phyloP scores from a whole-genome alignment of 2,888 invertebrate genomes.

The Eustalomyia histrio region DNA sequence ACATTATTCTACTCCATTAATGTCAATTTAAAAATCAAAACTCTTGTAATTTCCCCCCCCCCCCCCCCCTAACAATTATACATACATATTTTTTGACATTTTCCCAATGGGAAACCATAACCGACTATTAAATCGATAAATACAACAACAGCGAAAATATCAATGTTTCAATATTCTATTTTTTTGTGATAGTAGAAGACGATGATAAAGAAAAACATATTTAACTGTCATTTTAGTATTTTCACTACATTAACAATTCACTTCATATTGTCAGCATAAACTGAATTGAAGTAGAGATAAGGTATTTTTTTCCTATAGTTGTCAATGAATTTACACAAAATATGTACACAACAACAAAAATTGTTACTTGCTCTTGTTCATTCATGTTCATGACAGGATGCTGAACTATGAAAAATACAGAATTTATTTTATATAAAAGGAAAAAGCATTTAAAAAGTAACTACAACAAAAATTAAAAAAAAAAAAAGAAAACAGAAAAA shows the following conservation, averaged over 20 bases:
- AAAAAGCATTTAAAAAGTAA: neutral
- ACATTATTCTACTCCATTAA: slow-evolving; percentile 29
- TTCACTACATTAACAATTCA: slow-evolving; percentile 41
- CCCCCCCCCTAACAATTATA: neutral
- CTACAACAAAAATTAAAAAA: slow-evolving; percentile 2
- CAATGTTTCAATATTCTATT: slow-evolving; percentile 11
- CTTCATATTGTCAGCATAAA: slow-evolving; percentile 38
- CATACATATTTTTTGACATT: neutral
- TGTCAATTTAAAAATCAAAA: slow-evolving; percentile 4
- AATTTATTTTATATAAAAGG: neutral
- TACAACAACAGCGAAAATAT: neutral
- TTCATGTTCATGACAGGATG: slow-evolving; percentile 4
- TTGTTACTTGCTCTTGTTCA: slow-evolving; percentile 1
- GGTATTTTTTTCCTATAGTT: neutral
- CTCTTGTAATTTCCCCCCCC: too few species aligned
- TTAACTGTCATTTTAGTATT: slow-evolving; percentile 13
- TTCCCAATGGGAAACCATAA: slow-evolving; percentile 29
- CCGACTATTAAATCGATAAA: slow-evolving; percentile 41
- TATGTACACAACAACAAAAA: neutral
- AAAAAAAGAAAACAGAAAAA: too few species aligned
- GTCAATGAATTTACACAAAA: slow-evolving; percentile 12
- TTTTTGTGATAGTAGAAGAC: neutral
- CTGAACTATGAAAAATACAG: neutral
- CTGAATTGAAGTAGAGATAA: slow-evolving; percentile 5
- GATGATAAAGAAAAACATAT: neutral